Evolutionary conservation across 1,140 invertebrate species (phyloP).

Genomic region (Drosophila serrata): DNA sequence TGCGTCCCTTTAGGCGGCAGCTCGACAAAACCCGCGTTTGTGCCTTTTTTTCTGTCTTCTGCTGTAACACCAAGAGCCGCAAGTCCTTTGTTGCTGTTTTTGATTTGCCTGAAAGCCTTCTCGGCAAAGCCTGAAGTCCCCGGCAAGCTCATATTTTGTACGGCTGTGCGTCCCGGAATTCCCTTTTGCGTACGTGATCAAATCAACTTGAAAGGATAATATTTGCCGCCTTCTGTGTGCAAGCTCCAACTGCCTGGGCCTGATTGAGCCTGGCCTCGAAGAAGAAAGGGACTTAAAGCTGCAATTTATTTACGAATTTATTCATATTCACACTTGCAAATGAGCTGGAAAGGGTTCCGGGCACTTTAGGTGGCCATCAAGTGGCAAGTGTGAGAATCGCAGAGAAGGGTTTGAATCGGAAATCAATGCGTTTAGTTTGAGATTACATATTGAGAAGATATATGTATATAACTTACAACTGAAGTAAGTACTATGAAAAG

Average conservation of each 20-base stretch:
- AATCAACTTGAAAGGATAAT: slow-evolving; percentile 85
- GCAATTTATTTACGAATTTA: slow-evolving; percentile 84
- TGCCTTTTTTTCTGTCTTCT: slow-evolving; percentile 6
- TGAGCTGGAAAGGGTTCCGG: slow-evolving; percentile 61
- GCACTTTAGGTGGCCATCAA: slow-evolving; percentile 24
- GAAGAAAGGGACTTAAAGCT: slow-evolving; percentile 68
- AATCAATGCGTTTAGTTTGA: slow-evolving; percentile 18
- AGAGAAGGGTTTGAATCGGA: slow-evolving; percentile 6
- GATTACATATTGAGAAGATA: neutral
- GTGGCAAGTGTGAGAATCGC: slow-evolving; percentile 8
- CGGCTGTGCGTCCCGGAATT: slow-evolving; percentile 77
- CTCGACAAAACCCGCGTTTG: slow-evolving; percentile 42
- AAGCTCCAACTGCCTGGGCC: slow-evolving; percentile 29
- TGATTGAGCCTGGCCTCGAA: slow-evolving; percentile 37
- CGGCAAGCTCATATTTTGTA: slow-evolving; percentile 77
- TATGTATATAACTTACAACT: neutral
- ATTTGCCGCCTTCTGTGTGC: slow-evolving; percentile 76
- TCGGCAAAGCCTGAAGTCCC: slow-evolving; percentile 43
- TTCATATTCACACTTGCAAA: slow-evolving; percentile 85
- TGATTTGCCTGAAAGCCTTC: slow-evolving; percentile 81
- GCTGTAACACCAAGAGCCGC: slow-evolving; percentile 26
- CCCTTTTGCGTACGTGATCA: slow-evolving; percentile 85
- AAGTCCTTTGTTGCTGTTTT: slow-evolving; percentile 76
- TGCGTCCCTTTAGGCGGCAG: slow-evolving; percentile 76
- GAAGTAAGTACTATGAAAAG: neutral